Evolutionary conservation across 2,113 vertebrate genomes (phyloP).

Genomic region (Dasyurus viverrinus): DNA sequence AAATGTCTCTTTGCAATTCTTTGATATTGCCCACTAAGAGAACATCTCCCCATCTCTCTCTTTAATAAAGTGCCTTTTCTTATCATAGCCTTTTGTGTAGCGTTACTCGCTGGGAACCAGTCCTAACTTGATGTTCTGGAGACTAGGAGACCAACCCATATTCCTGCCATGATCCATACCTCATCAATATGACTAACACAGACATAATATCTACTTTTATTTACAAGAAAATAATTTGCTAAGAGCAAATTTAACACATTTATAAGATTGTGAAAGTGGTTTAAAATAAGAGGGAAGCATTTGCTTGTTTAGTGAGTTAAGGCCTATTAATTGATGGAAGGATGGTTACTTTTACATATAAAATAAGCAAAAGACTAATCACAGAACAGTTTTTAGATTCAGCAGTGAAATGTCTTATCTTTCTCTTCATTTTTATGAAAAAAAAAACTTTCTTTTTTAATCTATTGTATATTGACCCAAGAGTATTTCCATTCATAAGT

Average conservation of each 20-base stretch:
- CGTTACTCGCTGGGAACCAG: too few relatives aligned
- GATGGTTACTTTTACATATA: not conserved
- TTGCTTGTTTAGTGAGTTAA: not conserved
- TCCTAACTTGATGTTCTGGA: too few relatives aligned
- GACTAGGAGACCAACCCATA: too few relatives aligned
- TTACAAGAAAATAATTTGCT: not conserved
- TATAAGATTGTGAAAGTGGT: not conserved
- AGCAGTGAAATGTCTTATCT: not conserved
- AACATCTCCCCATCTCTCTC: too few relatives aligned
- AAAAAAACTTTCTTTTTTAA: not conserved
- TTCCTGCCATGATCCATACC: too few relatives aligned
- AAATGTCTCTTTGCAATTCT: too few relatives aligned
- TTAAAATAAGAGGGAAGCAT: not conserved
- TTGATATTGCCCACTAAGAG: too few relatives aligned
- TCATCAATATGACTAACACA: constrained; percentile 57
- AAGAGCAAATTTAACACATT: not conserved
- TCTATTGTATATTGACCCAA: not conserved
- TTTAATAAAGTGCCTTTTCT: too few relatives aligned
- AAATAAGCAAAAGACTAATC: not conserved
- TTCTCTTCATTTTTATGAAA: not conserved
- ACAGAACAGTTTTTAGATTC: not conserved
- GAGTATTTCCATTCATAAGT: not conserved
- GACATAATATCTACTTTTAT: not conserved
- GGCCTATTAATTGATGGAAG: not conserved
- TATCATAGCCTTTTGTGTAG: too few relatives aligned